Base-by-base conservation (phyloP, 2,888 invertebrate species). In the Xanthostigma xanthostigma region DNA sequence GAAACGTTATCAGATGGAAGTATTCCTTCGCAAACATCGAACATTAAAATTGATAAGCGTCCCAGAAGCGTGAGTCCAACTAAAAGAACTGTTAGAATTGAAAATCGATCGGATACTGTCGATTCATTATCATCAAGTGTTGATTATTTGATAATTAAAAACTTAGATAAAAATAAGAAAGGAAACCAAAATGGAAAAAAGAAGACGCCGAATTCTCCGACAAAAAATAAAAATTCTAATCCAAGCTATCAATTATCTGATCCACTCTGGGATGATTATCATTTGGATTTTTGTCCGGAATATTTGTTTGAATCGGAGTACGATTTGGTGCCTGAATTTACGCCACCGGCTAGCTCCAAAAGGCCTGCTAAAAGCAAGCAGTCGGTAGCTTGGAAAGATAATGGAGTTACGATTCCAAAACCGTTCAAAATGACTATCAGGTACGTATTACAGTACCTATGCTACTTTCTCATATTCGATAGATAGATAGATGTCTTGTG, bases 371-470 rank as follows among this genome's bases (percentile, higher is more conserved):
- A 72, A 55, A 60, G 61, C 10, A 72, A 68, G 58, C 61, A 63
- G 33, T 56, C 59, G 6, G 57, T 58, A 10, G 59, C 55, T 13
- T 58, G 60, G 55, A 61, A 61, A 51, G 59, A 61, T 51, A 55
- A 60, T 53, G 62, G 61, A 6, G 66, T 76, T 14, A 81, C 81
- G 1, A 68, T 79, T 49, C 79, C 81, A 1, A 79, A 79, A 60
- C 80, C 82, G 2, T 83, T 82, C 60, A 75, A 76, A 63, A 81
- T 82, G 74, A 80, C 80, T 2, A 71, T 78, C 55, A 76, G 81
- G 82, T 81, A 66, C 57, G 51, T 50, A 27, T 27, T 27, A 27
- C 3, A 6, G 27, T 27, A 27, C n/a, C n/a, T n/a, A n/a, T 17
- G 17, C 4, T 17, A 17, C 17, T 17, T 17, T 17, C 17, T 4